Evolutionary conservation across 2,797 vertebrate genomes (phyloP).

Genomic region (Rachycentron canadum): DNA sequence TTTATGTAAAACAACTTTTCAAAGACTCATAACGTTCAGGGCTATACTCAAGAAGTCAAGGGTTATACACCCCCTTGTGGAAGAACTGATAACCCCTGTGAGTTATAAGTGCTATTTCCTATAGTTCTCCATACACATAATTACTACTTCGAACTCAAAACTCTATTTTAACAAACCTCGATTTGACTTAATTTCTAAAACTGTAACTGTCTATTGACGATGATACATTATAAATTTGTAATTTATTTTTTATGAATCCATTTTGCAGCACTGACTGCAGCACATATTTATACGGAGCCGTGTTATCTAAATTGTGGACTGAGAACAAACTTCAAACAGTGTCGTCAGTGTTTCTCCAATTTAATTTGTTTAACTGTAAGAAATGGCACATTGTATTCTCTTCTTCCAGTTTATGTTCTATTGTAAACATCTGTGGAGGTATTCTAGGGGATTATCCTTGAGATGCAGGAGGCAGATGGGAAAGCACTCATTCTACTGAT

Average conservation of each 20-base stretch:
- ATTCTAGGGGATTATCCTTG: conserved; percentile 86
- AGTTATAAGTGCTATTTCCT: background rate
- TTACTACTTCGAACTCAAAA: conserved; percentile 2
- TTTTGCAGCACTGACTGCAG: background rate
- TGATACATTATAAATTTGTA: background rate
- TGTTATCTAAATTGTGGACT: background rate
- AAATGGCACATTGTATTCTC: conserved; percentile 25
- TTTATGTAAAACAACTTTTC: background rate
- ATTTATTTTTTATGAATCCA: background rate
- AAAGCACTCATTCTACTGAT: conserved; percentile 61
- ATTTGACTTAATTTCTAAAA: background rate
- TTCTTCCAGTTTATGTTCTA: conserved; percentile 55
- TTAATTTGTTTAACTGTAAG: background rate
- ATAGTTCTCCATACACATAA: background rate
- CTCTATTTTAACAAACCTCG: background rate
- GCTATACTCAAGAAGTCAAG: conserved; percentile 10
- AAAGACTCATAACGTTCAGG: conserved; percentile 1
- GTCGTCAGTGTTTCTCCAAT: background rate
- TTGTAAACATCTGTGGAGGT: conserved; percentile 84
- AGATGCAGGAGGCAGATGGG: conserved; percentile 85
- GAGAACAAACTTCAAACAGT: conserved; percentile 10
- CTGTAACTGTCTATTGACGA: background rate
- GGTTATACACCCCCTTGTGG: conserved; percentile 83
- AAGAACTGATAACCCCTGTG: conserved; percentile 34
- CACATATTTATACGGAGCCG: background rate